Conservation (phyloP, 2,888 invertebrate species). For the Amaurobius ferox region DNA sequence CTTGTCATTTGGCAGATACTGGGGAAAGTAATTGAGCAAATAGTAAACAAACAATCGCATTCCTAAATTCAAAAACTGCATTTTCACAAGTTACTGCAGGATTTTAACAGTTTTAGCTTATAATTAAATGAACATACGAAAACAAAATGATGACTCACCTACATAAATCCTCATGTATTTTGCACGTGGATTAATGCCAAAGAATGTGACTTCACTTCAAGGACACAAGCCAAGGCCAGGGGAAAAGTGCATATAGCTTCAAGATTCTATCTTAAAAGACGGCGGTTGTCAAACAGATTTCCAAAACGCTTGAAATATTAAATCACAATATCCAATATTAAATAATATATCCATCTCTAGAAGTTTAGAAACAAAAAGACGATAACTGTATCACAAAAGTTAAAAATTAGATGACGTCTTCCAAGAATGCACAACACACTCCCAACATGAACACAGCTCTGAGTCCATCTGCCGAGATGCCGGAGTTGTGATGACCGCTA, state of each 20-base stretch:
- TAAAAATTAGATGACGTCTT: neutral
- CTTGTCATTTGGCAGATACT: too few relatives aligned
- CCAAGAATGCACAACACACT: neutral
- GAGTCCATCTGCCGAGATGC: slow-evolving; percentile 45
- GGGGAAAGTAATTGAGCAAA: too few relatives aligned
- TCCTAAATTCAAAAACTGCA: too few relatives aligned
- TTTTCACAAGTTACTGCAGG: too few relatives aligned
- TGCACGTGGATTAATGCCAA: slow-evolving; percentile 66
- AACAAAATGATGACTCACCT: slow-evolving; percentile 52
- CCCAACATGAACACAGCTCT: neutral
- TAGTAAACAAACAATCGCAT: too few relatives aligned
- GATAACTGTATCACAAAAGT: neutral
- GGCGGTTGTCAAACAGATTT: neutral
- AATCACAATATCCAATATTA: neutral
- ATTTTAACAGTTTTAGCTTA: too few relatives aligned
- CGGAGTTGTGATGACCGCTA: slow-evolving; percentile 53
- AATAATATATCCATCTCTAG: neutral
- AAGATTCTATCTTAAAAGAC: neutral
- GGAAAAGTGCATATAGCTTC: slow-evolving; percentile 41
- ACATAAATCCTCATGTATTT: slow-evolving; percentile 38
- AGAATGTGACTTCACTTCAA: slow-evolving; percentile 64
- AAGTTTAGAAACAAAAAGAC: too few relatives aligned
- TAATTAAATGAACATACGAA: too few relatives aligned
- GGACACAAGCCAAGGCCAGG: slow-evolving; percentile 67
- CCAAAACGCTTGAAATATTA: neutral